phyloP scores from a whole-genome alignment of 1,140 invertebrate species.

The Brachionus asplanchnoidis region DNA sequence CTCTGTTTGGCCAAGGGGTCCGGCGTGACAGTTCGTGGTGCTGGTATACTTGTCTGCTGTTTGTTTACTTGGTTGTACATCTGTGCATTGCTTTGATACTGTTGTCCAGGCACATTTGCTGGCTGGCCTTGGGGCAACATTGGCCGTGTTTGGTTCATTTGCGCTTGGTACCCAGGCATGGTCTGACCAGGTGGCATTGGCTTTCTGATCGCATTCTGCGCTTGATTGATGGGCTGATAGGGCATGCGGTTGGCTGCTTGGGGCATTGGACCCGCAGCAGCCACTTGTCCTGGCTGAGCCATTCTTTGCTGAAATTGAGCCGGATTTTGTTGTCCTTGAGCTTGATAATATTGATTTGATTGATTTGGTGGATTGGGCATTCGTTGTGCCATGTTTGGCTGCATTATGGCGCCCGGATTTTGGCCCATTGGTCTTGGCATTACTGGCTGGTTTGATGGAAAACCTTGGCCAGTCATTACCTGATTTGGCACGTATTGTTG shows the following conservation, averaged over 20 bases:
- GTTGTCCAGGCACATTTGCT: neutral
- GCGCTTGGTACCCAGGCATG: neutral
- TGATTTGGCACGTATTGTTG: neutral
- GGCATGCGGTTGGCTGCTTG: neutral
- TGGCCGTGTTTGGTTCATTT: neutral
- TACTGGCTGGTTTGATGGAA: neutral
- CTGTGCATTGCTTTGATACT: neutral
- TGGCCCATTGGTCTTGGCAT: neutral
- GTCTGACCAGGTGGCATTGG: neutral
- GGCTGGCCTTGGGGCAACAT: neutral
- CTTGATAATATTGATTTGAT: neutral
- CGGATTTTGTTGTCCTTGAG: neutral
- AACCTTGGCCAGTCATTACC: neutral
- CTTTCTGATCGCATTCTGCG: neutral
- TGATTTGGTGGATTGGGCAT: neutral
- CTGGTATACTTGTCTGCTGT: neutral
- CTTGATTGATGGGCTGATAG: neutral
- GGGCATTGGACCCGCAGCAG: neutral
- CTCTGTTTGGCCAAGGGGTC: neutral
- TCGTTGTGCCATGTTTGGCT: neutral
- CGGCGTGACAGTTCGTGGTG: neutral
- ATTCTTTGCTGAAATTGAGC: slow-evolving; percentile 1
- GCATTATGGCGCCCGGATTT: neutral
- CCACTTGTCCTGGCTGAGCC: neutral
- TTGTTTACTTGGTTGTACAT: neutral